Conservation (phyloP, 2,797 vertebrate genomes). For the Cheirogaleus major region DNA sequence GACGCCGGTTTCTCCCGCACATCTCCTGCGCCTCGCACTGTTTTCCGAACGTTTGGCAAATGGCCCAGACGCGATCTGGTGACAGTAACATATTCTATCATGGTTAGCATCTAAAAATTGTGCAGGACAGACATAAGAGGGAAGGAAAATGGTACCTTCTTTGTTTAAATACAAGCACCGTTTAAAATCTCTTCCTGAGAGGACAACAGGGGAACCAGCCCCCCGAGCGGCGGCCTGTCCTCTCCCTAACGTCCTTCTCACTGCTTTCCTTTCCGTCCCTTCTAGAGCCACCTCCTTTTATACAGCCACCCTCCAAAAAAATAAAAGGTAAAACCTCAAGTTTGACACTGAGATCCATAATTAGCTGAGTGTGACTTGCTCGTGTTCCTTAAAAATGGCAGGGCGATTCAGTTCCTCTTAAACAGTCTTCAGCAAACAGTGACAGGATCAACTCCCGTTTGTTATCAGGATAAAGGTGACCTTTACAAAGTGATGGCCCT, state of each 20-base stretch:
- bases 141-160: slow-evolving; percentile 61
- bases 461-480: slow-evolving; percentile 86
- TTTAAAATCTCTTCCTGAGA: slow-evolving; percentile 54
- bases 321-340: slow-evolving; percentile 75
- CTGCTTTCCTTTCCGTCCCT: slow-evolving; percentile 64
- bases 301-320: not conserved
- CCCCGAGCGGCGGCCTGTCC: slow-evolving; percentile 28
- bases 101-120: slow-evolving; percentile 66
- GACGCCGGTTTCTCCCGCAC: slow-evolving; percentile 68
- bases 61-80: slow-evolving; percentile 58
- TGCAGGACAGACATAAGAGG: not conserved
- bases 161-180: not conserved
- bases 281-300: slow-evolving; percentile 36
- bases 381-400: slow-evolving; percentile 83
- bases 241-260: slow-evolving; percentile 5
- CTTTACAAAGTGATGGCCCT: slow-evolving; percentile 88
- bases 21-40: slow-evolving; percentile 46
- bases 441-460: slow-evolving; percentile 85
- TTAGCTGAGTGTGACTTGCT: slow-evolving; percentile 83
- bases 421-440: slow-evolving; percentile 83
- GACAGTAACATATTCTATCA: slow-evolving; percentile 63
- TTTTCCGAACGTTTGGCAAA: slow-evolving; percentile 51
- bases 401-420: slow-evolving; percentile 74
- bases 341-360: slow-evolving; percentile 79
- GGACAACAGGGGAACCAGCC: slow-evolving; percentile 39